Base-by-base conservation (phyloP, 2,113 vertebrate genomes). In the Phylloscopus trochilus region DNA sequence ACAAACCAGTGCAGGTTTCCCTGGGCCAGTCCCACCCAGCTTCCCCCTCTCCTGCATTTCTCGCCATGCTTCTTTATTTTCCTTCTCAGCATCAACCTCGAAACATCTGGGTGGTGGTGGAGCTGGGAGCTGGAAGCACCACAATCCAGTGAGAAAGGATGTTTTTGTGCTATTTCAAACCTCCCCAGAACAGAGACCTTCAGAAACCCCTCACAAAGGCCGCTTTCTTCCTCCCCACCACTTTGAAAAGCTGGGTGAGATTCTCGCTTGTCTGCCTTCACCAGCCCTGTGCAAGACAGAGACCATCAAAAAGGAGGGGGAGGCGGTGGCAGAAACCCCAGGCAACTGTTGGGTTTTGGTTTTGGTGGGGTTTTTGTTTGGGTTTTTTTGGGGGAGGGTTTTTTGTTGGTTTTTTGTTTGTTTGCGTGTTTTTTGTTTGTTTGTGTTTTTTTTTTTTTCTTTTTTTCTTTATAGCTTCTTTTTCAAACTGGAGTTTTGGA, bases 121-220 rank as follows among this genome's bases (percentile, higher is more conserved):
- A 83, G 94, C 93, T 66, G 5, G n/a, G 93, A 95, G 94, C 93
- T 66, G 5, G n/a, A 91, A 95, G 89, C 35, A 21, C 84, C 96
- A 55, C 95, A 91, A 15, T 26, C 15, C 21, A 69, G 75, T 4
- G 89, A 94, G 87, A 95, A 95, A 96, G 96, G 96, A 95, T 73
- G 87, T 90, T 95, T 92, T 77, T 96, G 94, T 95, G 93, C 93
- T 80, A 91, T 89, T 91, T 87, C 94, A 91, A 95, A 82, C 74
- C 87, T 66, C 52, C 91, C 87, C 93, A 83, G 91, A 93, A 95
- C 91, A 95, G 95, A 95, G 94, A 56, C 51, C 89, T 72, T 93
- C 84, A 95, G 90, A 97, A 47, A 90, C 51, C 79, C 79, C 46
- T 69, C 13, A 95, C 94, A 95, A 96, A 95, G 91, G 93, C 84